A percentile compares a stretch with the other conserved stretches of the same genome.
These are phyloP conservation scores for Leptinotarsa tumamoca DNA, from an alignment of 2,888 invertebrate species.

Conservation along the genomic window DNA sequence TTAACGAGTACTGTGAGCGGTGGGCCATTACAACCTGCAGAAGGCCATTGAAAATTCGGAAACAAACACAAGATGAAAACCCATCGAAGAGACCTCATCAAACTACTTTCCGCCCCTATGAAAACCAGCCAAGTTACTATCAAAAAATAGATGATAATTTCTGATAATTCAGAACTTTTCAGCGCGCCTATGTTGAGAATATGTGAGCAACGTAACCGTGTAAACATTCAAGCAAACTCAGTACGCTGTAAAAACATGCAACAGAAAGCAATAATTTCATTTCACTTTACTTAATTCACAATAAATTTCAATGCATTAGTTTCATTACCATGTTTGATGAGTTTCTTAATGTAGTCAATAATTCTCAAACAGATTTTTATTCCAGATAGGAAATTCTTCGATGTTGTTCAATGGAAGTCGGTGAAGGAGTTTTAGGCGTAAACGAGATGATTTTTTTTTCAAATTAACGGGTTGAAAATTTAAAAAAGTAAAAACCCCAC, in stretches of 20 bases:
- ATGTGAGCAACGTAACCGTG: constrained; percentile 15
- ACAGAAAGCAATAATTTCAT: constrained; percentile 14
- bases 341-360: background rate
- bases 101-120: no score
- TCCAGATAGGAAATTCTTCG: background rate
- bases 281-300: constrained; percentile 1
- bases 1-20: no score
- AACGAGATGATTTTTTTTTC: no score
- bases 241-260: constrained; percentile 13
- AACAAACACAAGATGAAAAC: no score
- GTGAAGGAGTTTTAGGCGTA: no score
- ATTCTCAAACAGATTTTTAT: background rate
- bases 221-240: constrained; percentile 9
- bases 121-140: background rate
- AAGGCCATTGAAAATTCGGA: no score
- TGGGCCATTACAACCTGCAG: no score
- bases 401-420: background rate
- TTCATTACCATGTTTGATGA: background rate
- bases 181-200: constrained; percentile 3
- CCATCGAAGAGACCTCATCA: no score
- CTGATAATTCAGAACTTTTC: no score
- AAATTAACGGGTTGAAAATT: no score
- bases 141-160: background rate
- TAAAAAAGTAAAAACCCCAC: no score
- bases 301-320: constrained; percentile 2